Percentiles rank a stretch among this genome's conserved stretches.
Conservation (phyloP, 37 sponge, comb jelly and placozoan species). For the Cladorhizidae sp. region DNA sequence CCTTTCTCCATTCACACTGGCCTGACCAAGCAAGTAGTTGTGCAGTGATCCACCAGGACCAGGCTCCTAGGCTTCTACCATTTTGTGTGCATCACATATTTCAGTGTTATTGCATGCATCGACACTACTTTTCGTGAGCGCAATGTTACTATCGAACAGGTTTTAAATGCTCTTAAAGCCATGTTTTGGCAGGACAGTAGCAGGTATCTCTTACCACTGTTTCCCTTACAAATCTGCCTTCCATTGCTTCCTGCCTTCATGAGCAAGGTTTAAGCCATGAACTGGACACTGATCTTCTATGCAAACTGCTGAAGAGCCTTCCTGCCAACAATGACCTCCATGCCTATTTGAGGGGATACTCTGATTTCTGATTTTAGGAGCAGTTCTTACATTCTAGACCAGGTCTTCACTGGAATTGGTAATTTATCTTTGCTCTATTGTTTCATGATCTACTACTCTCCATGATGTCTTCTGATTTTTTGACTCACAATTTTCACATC, state of each 20-base stretch:
- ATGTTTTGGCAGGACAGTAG: background rate
- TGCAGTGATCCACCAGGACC: too few relatives aligned
- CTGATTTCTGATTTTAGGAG: too few relatives aligned
- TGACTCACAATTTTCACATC: too few relatives aligned
- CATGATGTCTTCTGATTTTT: too few relatives aligned
- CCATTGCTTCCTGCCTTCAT: conserved; percentile 2
- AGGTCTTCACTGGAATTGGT: too few relatives aligned
- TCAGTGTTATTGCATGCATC: background rate
- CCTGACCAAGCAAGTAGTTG: too few relatives aligned
- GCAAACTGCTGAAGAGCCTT: conserved; percentile 1
- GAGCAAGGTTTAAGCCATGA: conserved; percentile 9
- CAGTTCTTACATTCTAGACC: background rate
- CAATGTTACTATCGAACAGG: background rate
- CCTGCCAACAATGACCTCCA: background rate
- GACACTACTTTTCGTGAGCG: background rate
- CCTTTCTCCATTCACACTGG: background rate
- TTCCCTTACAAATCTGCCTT: background rate
- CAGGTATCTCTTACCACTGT: background rate
- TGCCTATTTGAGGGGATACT: background rate
- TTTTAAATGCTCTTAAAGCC: background rate
- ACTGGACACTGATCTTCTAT: conserved; percentile 17
- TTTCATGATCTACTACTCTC: too few relatives aligned
- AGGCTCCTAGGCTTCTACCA: too few relatives aligned
- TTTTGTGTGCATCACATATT: too few relatives aligned
- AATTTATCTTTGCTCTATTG: too few relatives aligned